These are phyloP conservation scores for Zaprionus ghesquierei DNA, from an alignment of 1,140 invertebrate genomes.

Conservation along the genomic window DNA sequence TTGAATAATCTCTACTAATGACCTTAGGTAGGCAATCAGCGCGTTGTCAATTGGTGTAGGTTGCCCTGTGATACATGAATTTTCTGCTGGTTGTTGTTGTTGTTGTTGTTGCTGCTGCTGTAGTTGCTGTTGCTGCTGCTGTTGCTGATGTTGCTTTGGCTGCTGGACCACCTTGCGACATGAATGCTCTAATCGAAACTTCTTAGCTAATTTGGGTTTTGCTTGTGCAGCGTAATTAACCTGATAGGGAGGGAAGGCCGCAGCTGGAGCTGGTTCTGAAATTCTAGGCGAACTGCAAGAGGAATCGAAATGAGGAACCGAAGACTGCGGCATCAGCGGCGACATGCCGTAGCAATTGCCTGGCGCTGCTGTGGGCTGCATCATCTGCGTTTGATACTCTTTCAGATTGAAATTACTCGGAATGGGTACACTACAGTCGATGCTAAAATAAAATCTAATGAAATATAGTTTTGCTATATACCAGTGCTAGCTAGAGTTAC, in stretches of 20 bases:
- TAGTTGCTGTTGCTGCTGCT: background rate
- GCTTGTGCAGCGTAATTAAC: background rate
- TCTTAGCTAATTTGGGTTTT: background rate
- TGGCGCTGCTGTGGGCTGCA: background rate
- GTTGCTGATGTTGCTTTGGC: background rate
- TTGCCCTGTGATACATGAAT: background rate
- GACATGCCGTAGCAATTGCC: background rate
- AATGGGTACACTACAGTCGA: constrained; percentile 61
- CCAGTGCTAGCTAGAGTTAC: constrained; percentile 9
- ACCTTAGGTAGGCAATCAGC: background rate
- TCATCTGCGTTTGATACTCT: constrained; percentile 22
- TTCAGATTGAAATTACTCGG: constrained; percentile 47
- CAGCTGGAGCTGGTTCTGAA: background rate
- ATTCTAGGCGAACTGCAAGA: background rate
- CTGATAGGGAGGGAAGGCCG: background rate
- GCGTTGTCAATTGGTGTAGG: background rate
- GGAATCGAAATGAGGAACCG: no score
- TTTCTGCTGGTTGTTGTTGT: background rate
- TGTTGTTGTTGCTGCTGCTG: background rate
- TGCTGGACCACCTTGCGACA: background rate
- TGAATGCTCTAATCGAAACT: background rate
- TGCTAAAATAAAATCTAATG: constrained; percentile 12
- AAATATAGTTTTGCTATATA: background rate
- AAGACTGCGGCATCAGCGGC: background rate
- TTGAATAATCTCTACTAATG: background rate